Percentiles rank a stretch among this genome's conserved stretches.
phyloP scores from a whole-genome alignment of 1,140 invertebrate genomes.

The Zelostemma sp. region DNA sequence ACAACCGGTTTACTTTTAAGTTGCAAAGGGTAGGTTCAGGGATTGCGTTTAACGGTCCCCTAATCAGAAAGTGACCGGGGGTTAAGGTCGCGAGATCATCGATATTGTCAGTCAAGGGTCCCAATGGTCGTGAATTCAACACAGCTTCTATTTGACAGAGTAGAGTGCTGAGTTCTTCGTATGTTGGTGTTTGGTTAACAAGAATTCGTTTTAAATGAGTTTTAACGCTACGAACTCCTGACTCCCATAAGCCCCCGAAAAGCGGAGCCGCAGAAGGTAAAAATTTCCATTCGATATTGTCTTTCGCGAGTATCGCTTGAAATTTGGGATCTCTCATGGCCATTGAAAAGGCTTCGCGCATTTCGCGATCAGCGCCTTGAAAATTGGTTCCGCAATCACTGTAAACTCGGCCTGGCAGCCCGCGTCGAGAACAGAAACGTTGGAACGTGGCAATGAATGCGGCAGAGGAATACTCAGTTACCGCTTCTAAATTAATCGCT shows the following conservation, averaged over 20 bases:
- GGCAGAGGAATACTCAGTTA: slow-evolving; percentile 42
- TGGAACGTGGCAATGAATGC: slow-evolving; percentile 54
- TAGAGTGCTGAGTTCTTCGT: slow-evolving; percentile 21
- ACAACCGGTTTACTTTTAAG: neutral
- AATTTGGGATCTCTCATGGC: neutral
- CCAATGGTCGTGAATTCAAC: slow-evolving; percentile 33
- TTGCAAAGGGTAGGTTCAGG: neutral
- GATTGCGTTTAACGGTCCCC: neutral
- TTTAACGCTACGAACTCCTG: slow-evolving; percentile 52
- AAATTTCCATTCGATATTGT: slow-evolving; percentile 24
- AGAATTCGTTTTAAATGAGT: slow-evolving; percentile 23
- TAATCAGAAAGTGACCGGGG: slow-evolving; percentile 6
- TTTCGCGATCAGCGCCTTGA: slow-evolving; percentile 24
- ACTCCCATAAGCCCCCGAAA: slow-evolving; percentile 30
- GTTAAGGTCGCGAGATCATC: slow-evolving; percentile 32
- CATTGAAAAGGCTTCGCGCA: neutral
- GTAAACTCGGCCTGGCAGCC: slow-evolving; percentile 35
- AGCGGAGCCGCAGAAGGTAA: slow-evolving; percentile 33
- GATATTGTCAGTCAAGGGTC: slow-evolving; percentile 14
- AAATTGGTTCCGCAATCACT: slow-evolving; percentile 56
- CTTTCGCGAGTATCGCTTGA: neutral
- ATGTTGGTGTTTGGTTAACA: slow-evolving; percentile 14
- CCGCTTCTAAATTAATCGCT: slow-evolving; percentile 59
- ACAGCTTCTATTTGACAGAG: slow-evolving; percentile 28
- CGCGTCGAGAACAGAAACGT: slow-evolving; percentile 53